Evolutionary conservation across 2,888 invertebrate genomes (phyloP).

Genomic region (Orthosia gracilis): DNA sequence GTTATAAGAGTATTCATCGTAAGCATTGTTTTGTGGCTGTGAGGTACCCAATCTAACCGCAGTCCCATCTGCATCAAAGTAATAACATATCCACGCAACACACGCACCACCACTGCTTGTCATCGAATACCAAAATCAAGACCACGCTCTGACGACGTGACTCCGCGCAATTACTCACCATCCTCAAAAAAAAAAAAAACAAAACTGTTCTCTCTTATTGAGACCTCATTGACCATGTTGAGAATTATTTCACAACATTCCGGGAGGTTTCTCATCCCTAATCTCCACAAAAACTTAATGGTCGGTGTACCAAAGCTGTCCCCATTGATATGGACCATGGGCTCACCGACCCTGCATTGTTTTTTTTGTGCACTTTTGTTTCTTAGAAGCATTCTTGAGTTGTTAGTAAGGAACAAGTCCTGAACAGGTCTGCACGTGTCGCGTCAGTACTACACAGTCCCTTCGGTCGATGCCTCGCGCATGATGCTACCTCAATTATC

Average conservation of each 20-base stretch:
- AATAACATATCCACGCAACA: slow-evolving; percentile 8
- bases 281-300: slow-evolving; percentile 56
- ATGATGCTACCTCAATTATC: neutral
- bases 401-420: slow-evolving; percentile 56
- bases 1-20: neutral
- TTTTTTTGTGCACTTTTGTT: slow-evolving; percentile 50
- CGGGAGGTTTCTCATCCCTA: slow-evolving; percentile 50
- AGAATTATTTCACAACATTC: slow-evolving; percentile 66
- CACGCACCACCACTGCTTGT: neutral
- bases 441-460: neutral
- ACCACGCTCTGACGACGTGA: slow-evolving; percentile 35
- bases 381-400: slow-evolving; percentile 61
- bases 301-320: slow-evolving; percentile 51
- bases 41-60: slow-evolving; percentile 22
- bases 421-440: slow-evolving; percentile 51
- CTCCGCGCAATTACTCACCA: slow-evolving; percentile 49
- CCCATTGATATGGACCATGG: slow-evolving; percentile 30
- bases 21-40: neutral
- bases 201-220: slow-evolving; percentile 1
- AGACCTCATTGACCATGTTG: slow-evolving; percentile 27
- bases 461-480: slow-evolving; percentile 44
- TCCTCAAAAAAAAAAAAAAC: slow-evolving; percentile 11
- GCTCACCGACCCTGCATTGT: slow-evolving; percentile 15
- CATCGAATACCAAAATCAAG: slow-evolving; percentile 22
- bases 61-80: slow-evolving; percentile 7